Evolutionary conservation across 2,797 vertebrate species (phyloP).

Genomic region (Ceryle rudis): DNA sequence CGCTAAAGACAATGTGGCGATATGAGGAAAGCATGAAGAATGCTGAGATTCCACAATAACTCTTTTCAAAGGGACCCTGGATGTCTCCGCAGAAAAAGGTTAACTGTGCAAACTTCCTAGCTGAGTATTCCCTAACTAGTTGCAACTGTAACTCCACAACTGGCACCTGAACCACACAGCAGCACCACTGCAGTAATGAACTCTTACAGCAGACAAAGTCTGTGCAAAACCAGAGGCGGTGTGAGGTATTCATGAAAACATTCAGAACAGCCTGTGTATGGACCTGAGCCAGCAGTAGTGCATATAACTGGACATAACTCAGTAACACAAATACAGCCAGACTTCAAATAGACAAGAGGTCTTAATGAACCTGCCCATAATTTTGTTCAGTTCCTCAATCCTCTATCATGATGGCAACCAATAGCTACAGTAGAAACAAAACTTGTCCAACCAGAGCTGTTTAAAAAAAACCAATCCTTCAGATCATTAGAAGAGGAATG

Average conservation of each 20-base stretch:
- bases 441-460: neutral
- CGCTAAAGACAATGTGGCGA: neutral
- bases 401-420: fast-evolving
- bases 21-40: neutral
- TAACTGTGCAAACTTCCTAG: neutral
- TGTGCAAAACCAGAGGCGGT: neutral
- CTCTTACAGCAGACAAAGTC: fast-evolving
- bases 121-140: fast-evolving
- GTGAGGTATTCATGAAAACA: neutral
- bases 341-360: neutral
- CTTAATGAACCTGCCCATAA: neutral
- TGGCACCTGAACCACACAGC: neutral
- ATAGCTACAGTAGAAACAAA: neutral
- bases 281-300: neutral
- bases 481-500: neutral
- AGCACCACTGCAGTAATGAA: neutral
- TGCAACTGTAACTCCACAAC: neutral
- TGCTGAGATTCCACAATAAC: neutral
- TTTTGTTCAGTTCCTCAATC: neutral
- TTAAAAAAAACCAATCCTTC: slow-evolving; percentile 5
- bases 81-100: neutral
- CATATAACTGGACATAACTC: neutral
- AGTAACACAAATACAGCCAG: neutral
- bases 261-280: neutral
- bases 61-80: neutral